Base-by-base conservation (phyloP, 2,797 vertebrate species). In the Agapornis canus region DNA sequence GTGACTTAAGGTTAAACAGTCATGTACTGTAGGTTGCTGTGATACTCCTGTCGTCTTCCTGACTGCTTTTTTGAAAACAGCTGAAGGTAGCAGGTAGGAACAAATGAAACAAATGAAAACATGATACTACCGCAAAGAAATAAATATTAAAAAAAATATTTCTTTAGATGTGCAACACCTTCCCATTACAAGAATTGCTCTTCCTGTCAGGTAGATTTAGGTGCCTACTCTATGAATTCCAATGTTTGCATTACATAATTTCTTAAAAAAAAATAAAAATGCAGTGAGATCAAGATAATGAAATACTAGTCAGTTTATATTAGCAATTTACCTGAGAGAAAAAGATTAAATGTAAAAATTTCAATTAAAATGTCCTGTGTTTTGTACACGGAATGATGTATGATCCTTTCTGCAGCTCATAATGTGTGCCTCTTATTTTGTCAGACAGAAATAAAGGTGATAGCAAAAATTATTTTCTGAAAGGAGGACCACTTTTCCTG, bases 1-100 rank as follows among this genome's bases (percentile, higher is more conserved):
- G 93, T 96, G 92, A 93, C 70, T 97, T 96, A 83, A 94, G 94
- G 94, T 97, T 97, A 97, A 97, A 93, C 80, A 97, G 95, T 92
- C 75, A 79, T 3, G 21, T 86, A 84, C 59, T 80, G 70, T 32
- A 79, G 42, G 77, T 42, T 96, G 47, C 22, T 93, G 57, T 85
- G 85, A 68, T 64, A 83, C 57, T 92, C 31, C 61, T 93, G 39
- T 86, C 65, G 86, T 92, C 51, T 92, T 95, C 42, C 37, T 72
- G 43, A 57, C 29, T 54, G 65, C 19, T 70, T 63, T 82, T 87
- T 80, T 81, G 49, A 9, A 85, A 97, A 92, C 42, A 90, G 59
- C 29, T 94, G 76, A 94, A 92, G 16, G 27, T 57, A 70, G 59
- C 32, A 57, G 37, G 39, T 87, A 90, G 16, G 35, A 94, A 86